Evolutionary conservation across 2,888 invertebrate species (phyloP), one percentile per base, ranked within the genome.

Genomic region (Mimachlamys varia): DNA sequence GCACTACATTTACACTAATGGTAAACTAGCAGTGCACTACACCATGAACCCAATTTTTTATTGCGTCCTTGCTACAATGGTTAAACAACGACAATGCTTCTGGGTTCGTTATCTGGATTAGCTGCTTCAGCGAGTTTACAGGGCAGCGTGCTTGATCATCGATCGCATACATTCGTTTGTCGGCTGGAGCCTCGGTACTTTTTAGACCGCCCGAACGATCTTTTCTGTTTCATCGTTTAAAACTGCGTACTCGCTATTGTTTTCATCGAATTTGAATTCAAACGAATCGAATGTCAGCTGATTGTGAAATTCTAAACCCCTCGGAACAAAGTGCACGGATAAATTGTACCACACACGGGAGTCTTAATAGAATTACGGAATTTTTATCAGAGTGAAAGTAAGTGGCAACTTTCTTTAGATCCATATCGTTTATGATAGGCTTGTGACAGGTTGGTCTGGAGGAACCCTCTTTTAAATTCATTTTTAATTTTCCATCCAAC

Each of bases 291-390:
- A 87, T n/a, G 22, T 88, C 10, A 90, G 89, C 87, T 89, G 90
- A 13, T 90, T 50, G 49, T 91, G 90, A 33, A 91, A 90, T 89
- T 91, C 91, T 27, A 90, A 88, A 13, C 89, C 89, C 22, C 90
- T 33, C 0, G 89, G 87, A 2, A 92, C 90, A 38, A 90, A 92
- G 33, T 89, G 88, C 13, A 90, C 53, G 0, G 90, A 76, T 7
- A 90, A 33, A 53, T 90, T 55, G 19, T 88, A 89, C 90, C 90
- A 89, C 1, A 90, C 90, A 50, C 89, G n/a, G 90, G 55, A 87
- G 89, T 19, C 91, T 53, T n/a, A n/a, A n/a, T 7, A 89, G 19
- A 2, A 53, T 17, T 12, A 53, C 15, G 12, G 53, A 15, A 53
- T 53, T 53, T 53, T 53, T 15, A 5, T 53, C 53, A 53, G 12